A percentile compares a stretch with the other conserved stretches of the same genome.
Evolutionary conservation across 2,113 vertebrate species (phyloP).

Genomic region (Bombycilla garrulus): DNA sequence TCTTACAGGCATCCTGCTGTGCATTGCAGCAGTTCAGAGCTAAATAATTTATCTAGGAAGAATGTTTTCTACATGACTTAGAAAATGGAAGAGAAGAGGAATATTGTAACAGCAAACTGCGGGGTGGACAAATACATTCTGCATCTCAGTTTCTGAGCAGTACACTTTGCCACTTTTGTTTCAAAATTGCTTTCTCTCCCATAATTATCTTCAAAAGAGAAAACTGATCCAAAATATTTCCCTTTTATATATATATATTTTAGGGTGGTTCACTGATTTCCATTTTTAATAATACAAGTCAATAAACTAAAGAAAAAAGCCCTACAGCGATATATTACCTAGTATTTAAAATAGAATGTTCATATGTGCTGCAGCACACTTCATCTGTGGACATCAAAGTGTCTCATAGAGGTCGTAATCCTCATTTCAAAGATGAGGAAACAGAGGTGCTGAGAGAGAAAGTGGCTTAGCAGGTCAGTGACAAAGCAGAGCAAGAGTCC

Average conservation of each 20-base stretch:
- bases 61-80: neutral
- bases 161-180: neutral
- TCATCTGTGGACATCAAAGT: slow-evolving; percentile 11
- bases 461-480: slow-evolving; percentile 7
- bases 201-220: slow-evolving; percentile 9
- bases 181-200: slow-evolving; percentile 2
- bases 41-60: neutral
- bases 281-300: neutral
- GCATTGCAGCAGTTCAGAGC: neutral
- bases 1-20: neutral
- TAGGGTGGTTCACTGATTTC: neutral
- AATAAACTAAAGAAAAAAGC: neutral
- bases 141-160: neutral
- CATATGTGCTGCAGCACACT: neutral
- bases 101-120: neutral
- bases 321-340: rapidly evolving
- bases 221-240: neutral
- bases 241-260: neutral
- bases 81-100: neutral
- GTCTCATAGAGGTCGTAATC: neutral
- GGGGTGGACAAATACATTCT: neutral
- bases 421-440: slow-evolving; percentile 26
- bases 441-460: neutral
- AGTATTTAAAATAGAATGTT: neutral
- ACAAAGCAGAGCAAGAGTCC: neutral